Evolutionary conservation across 2,797 vertebrate species (phyloP).

Genomic region (Trachurus trachurus): DNA sequence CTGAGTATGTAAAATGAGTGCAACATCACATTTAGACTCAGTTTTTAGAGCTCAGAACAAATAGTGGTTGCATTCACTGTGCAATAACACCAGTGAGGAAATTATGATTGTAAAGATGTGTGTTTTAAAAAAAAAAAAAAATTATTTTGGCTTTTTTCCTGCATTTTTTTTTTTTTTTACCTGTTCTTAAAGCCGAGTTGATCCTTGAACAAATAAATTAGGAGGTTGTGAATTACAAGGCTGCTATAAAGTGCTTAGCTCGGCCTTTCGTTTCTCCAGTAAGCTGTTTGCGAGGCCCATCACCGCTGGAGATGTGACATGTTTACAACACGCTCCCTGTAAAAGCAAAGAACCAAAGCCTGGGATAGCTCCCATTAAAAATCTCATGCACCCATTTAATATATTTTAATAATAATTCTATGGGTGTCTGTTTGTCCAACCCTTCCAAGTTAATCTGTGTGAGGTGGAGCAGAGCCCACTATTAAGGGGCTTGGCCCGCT

Average conservation of each 20-base stretch:
- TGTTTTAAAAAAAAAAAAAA: too few relatives aligned
- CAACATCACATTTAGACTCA: constrained; percentile 74
- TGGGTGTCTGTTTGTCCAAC: constrained; percentile 72
- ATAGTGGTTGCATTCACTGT: constrained; percentile 56
- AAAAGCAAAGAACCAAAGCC: constrained; percentile 75
- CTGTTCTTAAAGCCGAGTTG: constrained; percentile 52
- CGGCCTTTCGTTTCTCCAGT: constrained; percentile 68
- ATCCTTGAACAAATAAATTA: constrained; percentile 68
- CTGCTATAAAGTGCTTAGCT: constrained; percentile 53
- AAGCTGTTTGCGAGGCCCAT: constrained; percentile 80
- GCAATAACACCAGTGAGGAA: constrained; percentile 52
- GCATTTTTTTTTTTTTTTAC: constrained; percentile 27
- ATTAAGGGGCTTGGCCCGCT: constrained; percentile 87
- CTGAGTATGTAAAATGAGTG: constrained; percentile 87
- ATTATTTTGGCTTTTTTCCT: constrained; percentile 19
- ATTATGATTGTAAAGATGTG: constrained; percentile 39
- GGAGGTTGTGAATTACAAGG: constrained; percentile 62
- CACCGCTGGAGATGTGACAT: constrained; percentile 86
- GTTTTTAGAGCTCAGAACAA: constrained; percentile 76
- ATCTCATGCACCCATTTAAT: constrained; percentile 87
- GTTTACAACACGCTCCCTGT: constrained; percentile 86
- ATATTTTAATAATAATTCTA: constrained; percentile 85
- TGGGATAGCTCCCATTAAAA: constrained; percentile 86
- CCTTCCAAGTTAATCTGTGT: constrained; percentile 92
- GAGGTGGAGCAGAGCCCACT: constrained; percentile 90